Conservation (phyloP, 2,797 vertebrate species). For the Anableps anableps region DNA sequence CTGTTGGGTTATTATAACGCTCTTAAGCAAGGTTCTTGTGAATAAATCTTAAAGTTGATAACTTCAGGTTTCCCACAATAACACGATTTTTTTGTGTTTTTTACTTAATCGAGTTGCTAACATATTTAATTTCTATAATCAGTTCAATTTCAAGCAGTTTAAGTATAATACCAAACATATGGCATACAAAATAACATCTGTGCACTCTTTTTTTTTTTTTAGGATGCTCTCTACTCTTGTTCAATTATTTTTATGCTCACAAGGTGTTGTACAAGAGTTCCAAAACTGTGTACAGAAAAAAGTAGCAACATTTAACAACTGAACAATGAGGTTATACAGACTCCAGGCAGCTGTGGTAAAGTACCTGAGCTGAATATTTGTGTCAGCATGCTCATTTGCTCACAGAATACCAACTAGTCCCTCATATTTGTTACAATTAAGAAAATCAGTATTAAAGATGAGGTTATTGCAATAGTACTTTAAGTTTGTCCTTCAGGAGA, state of each 20-base stretch:
- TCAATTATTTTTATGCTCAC: neutral
- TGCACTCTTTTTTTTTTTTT: neutral
- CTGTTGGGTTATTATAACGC: slow-evolving; percentile 26
- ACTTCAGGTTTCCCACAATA: slow-evolving; percentile 9
- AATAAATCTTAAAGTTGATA: slow-evolving; percentile 51
- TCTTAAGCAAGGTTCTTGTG: slow-evolving; percentile 55
- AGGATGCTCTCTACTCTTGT: neutral
- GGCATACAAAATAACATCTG: neutral
- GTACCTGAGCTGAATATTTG: neutral
- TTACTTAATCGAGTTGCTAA: neutral
- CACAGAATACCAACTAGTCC: neutral
- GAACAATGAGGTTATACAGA: neutral
- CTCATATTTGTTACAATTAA: neutral
- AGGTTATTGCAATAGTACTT: neutral
- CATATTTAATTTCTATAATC: neutral
- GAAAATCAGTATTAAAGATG: neutral
- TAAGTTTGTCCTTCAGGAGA: neutral
- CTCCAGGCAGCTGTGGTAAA: neutral
- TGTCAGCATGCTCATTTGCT: neutral
- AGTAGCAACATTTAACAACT: neutral
- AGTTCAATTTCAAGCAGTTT: neutral
- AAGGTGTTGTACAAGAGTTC: neutral
- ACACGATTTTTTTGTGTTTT: neutral
- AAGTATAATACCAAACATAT: neutral
- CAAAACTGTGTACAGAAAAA: neutral